These are phyloP conservation scores for Brachymystax lenok DNA, from an alignment of 2,797 vertebrate genomes.

Conservation along the genomic window DNA sequence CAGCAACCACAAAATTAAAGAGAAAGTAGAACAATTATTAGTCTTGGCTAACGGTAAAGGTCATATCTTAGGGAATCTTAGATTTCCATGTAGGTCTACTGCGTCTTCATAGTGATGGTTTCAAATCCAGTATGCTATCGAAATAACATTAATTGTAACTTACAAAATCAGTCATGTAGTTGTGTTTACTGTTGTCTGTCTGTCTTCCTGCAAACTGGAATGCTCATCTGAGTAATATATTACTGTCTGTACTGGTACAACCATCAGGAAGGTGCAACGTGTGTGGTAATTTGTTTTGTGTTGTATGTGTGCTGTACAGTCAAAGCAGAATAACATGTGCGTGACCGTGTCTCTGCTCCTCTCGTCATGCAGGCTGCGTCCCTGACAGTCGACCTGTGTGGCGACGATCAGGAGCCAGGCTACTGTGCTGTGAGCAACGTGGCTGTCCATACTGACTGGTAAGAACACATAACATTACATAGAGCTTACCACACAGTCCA, in stretches of 20 bases:
- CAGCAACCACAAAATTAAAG: conserved; percentile 34
- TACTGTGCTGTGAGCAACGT: conserved; percentile 94
- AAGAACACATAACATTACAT: conserved; percentile 38
- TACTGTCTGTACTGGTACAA: background rate
- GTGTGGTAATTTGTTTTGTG: conserved; percentile 9
- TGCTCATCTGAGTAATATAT: background rate
- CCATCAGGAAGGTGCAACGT: background rate
- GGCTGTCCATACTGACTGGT: conserved; percentile 93
- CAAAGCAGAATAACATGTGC: conserved; percentile 2
- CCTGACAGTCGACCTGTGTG: conserved; percentile 92
- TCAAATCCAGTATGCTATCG: background rate
- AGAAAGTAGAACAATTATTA: background rate
- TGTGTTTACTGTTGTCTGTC: background rate
- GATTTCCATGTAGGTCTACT: background rate
- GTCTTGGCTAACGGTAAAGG: background rate
- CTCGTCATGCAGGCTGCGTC: conserved; percentile 84
- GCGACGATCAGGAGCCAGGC: conserved; percentile 90
- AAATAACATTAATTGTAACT: background rate
- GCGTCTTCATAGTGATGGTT: background rate
- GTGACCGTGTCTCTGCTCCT: conserved; percentile 5
- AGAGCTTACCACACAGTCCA: background rate
- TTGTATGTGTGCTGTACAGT: conserved; percentile 15
- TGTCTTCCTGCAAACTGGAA: background rate
- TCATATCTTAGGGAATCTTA: background rate
- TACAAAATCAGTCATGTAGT: background rate